A percentile compares a stretch with the other conserved stretches of the same genome.
Conservation (phyloP, 2,888 invertebrate species). For the Macaria notata region DNA sequence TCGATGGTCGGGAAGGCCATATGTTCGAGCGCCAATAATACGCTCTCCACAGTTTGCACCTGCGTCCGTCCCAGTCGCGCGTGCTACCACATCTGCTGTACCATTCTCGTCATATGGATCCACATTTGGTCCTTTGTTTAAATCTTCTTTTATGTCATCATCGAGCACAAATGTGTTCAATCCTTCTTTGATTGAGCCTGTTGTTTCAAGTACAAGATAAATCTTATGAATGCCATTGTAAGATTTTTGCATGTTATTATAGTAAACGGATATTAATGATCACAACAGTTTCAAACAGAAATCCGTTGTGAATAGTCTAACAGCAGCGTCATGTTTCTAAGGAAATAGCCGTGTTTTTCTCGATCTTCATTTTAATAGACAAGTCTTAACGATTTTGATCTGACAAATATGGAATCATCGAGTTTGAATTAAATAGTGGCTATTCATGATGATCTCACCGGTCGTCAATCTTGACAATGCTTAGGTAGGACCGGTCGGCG, state of each 20-base stretch:
- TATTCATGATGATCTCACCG: conserved; percentile 77
- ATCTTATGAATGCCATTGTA: too few relatives aligned
- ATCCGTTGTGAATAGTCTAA: background rate
- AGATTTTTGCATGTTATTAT: too few relatives aligned
- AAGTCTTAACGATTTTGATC: conserved; percentile 18
- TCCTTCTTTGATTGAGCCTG: too few relatives aligned
- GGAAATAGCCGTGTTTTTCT: background rate
- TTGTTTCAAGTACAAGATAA: too few relatives aligned
- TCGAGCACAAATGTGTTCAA: too few relatives aligned
- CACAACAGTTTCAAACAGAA: background rate
- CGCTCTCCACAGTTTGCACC: conserved; percentile 61
- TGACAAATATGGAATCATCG: conserved; percentile 48
- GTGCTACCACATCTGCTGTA: conserved; percentile 54
- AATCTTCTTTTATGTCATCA: background rate
- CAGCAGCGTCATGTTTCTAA: background rate
- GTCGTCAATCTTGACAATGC: conserved; percentile 79
- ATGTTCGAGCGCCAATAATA: conserved; percentile 59
- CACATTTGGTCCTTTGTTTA: conserved; percentile 19
- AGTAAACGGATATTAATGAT: background rate
- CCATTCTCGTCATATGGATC: conserved; percentile 25
- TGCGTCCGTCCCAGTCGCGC: conserved; percentile 77
- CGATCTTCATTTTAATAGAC: conserved; percentile 8
- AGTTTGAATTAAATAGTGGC: conserved; percentile 58
- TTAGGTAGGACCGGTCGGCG: conserved; percentile 75
- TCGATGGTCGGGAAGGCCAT: conserved; percentile 49